A percentile compares a stretch with the other conserved stretches of the same genome.
phyloP scores from a whole-genome alignment of 2,113 vertebrate species.

The Panurus biarmicus region DNA sequence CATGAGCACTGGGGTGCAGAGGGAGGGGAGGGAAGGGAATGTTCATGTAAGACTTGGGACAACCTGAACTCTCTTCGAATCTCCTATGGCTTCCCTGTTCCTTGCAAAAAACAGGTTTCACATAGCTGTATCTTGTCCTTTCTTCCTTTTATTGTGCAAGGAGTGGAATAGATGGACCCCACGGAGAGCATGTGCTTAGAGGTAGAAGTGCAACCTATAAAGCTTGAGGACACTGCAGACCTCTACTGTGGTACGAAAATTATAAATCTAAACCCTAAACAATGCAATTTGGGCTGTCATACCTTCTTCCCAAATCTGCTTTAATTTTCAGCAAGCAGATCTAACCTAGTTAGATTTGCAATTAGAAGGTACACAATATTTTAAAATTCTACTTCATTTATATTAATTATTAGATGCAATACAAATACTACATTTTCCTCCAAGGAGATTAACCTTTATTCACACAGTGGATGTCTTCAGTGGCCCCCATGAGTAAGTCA shows the following conservation, averaged over 20 bases:
- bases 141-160: neutral
- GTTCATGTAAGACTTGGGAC: neutral
- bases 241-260: neutral
- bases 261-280: neutral
- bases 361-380: neutral
- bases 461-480: neutral
- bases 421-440: neutral
- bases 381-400: neutral
- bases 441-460: constrained; percentile 29
- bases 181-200: neutral
- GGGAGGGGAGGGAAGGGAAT: neutral
- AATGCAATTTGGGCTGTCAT: neutral
- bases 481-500: neutral
- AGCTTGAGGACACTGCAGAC: neutral
- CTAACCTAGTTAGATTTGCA: neutral
- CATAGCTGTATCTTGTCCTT: neutral
- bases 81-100: neutral
- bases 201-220: neutral
- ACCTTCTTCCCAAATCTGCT: neutral
- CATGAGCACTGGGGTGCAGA: neutral
- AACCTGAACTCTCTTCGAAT: neutral
- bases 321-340: neutral
- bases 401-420: neutral
- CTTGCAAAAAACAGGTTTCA: neutral
- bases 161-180: neutral